Evolutionary conservation across 2,113 vertebrate species (phyloP).

Genomic region (Puma concolor): DNA sequence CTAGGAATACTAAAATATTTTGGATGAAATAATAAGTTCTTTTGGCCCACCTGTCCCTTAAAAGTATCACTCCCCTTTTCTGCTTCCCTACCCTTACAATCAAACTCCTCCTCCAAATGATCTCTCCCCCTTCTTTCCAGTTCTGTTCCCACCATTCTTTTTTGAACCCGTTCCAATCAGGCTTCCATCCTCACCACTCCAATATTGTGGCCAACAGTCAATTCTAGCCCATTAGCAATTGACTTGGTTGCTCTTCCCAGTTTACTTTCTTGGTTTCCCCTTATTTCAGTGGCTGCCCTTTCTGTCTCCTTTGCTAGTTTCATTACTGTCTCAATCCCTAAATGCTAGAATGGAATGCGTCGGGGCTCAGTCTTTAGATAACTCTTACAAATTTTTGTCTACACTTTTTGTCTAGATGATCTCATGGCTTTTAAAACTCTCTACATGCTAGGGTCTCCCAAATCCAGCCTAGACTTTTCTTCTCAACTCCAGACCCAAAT

Average conservation of each 20-base stretch:
- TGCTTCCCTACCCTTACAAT: not conserved
- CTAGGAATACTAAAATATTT: constrained; percentile 19
- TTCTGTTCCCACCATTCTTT: not conserved
- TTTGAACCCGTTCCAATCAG: not conserved
- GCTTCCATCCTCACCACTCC: not conserved
- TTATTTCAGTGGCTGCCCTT: not conserved
- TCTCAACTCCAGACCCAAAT: not conserved
- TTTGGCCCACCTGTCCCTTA: not conserved
- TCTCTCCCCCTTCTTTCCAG: not conserved
- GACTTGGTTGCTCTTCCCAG: not conserved
- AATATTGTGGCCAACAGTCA: not conserved
- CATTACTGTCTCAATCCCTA: not conserved
- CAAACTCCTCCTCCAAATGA: not conserved
- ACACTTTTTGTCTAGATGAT: not conserved
- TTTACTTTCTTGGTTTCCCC: not conserved
- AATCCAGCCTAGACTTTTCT: not conserved
- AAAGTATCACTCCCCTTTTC: not conserved
- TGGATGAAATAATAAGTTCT: not conserved
- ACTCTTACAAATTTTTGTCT: not conserved
- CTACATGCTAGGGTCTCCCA: not conserved
- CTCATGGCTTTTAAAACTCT: not conserved
- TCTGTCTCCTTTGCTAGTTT: not conserved
- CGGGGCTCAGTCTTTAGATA: not conserved
- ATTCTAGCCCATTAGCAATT: not conserved
- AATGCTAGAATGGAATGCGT: not conserved